Evolutionary conservation across 2,797 vertebrate genomes (phyloP).

Genomic region (Poeciliopsis gracilis): DNA sequence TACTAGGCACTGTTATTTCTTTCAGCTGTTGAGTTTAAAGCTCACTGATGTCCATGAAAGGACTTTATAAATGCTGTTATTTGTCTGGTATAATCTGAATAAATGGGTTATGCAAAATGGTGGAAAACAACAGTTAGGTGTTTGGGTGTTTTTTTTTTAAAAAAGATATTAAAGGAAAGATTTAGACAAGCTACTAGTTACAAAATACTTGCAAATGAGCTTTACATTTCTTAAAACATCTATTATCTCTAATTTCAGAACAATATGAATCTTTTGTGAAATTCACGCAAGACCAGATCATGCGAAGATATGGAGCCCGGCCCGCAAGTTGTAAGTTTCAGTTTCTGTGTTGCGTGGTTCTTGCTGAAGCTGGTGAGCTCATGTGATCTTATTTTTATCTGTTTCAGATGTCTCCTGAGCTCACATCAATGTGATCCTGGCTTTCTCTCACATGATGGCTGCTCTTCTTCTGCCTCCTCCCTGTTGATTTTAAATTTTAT

Average conservation of each 20-base stretch:
- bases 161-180: background rate
- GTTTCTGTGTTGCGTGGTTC: background rate
- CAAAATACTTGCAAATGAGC: background rate
- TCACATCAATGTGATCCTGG: conserved; percentile 74
- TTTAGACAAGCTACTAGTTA: no score
- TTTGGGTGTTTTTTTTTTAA: background rate
- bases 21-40: background rate
- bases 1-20: background rate
- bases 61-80: background rate
- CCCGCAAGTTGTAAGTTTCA: conserved; percentile 89
- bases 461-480: conserved; percentile 66
- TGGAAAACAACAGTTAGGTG: background rate
- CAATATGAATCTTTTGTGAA: conserved; percentile 98
- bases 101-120: background rate
- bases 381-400: conserved; percentile 5
- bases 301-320: conserved; percentile 92
- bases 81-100: background rate
- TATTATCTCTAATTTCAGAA: conserved; percentile 75
- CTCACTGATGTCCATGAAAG: background rate
- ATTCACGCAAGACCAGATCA: conserved; percentile 97
- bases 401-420: conserved; percentile 92
- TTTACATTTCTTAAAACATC: background rate
- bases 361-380: conserved; percentile 2
- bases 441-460: conserved; percentile 85
- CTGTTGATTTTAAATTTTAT: conserved; percentile 65